phyloP scores from a whole-genome alignment of 2,797 vertebrate genomes.

The Moxostoma hubbsi region DNA sequence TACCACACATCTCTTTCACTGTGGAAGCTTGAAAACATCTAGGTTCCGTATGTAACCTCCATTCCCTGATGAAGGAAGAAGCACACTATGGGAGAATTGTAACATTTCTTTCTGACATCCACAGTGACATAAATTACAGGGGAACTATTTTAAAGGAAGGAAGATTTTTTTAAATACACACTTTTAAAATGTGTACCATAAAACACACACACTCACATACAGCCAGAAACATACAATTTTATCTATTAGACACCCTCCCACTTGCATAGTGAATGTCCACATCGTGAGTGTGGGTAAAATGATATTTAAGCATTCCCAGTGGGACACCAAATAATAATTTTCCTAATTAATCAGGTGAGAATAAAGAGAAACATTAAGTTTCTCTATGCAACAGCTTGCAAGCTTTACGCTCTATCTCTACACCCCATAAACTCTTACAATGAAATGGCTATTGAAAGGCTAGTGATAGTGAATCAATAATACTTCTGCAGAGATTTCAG shows the following conservation, averaged over 20 bases:
- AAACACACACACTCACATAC: background rate
- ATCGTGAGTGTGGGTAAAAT: background rate
- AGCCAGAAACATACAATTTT: background rate
- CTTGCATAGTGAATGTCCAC: background rate
- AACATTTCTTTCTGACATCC: too few species aligned
- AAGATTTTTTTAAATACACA: too few species aligned
- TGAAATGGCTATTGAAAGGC: background rate
- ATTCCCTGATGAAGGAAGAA: too few species aligned
- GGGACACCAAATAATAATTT: background rate
- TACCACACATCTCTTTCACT: too few species aligned
- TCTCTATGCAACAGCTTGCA: conserved; percentile 14
- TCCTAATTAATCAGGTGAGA: conserved; percentile 1
- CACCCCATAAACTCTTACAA: conserved; percentile 10
- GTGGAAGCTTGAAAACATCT: too few species aligned
- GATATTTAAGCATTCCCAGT: background rate
- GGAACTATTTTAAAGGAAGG: too few species aligned
- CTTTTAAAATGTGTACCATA: background rate
- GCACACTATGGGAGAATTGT: too few species aligned
- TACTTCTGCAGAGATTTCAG: conserved; percentile 16
- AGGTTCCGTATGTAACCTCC: too few species aligned
- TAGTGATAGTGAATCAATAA: conserved; percentile 19
- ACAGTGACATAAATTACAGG: too few species aligned
- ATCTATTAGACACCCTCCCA: background rate
- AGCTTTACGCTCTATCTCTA: conserved; percentile 17
- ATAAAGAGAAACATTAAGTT: conserved; percentile 13